phyloP scores from a whole-genome alignment of 92 coral and sea anemone genomes.

The Epizoanthus stellaris region DNA sequence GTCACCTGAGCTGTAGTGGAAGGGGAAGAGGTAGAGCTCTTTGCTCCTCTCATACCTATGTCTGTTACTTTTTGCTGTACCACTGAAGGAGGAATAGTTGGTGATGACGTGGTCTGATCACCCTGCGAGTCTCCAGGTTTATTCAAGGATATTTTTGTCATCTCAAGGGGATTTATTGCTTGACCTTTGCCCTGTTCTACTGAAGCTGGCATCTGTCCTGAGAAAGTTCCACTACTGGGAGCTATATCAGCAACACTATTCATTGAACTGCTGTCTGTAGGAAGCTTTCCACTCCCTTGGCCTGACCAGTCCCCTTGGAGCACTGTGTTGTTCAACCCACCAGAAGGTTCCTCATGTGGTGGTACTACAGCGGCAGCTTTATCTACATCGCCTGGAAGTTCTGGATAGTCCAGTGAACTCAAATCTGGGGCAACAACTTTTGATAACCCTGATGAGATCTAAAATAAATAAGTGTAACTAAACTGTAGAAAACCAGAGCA shows the following conservation, averaged over 20 bases:
- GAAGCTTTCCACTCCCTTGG: conserved; percentile 14
- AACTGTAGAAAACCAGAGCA: too few relatives aligned
- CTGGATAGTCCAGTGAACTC: conserved; percentile 86
- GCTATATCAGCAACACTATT: not conserved
- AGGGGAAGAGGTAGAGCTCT: conserved; percentile 1
- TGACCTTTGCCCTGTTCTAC: not conserved
- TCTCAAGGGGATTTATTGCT: not conserved
- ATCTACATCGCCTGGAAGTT: conserved; percentile 71
- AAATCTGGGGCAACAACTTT: conserved; percentile 49
- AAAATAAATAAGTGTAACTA: not conserved
- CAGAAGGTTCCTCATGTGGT: conserved; percentile 24
- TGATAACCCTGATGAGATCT: conserved; percentile 19
- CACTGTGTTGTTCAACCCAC: conserved; percentile 7
- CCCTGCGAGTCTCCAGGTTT: not conserved
- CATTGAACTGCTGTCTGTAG: conserved; percentile 11
- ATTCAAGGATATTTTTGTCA: not conserved
- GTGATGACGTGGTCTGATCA: not conserved
- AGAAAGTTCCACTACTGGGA: not conserved
- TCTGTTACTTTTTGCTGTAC: conserved; percentile 3
- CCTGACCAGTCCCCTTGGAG: conserved; percentile 21
- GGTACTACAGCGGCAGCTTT: conserved; percentile 29
- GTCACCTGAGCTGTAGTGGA: conserved; percentile 25
- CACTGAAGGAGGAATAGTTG: conserved; percentile 21
- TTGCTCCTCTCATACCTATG: not conserved
- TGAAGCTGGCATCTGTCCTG: not conserved